These are phyloP conservation scores for Nasua narica DNA, from an alignment of 2,797 vertebrate genomes.

Conservation along the genomic window DNA sequence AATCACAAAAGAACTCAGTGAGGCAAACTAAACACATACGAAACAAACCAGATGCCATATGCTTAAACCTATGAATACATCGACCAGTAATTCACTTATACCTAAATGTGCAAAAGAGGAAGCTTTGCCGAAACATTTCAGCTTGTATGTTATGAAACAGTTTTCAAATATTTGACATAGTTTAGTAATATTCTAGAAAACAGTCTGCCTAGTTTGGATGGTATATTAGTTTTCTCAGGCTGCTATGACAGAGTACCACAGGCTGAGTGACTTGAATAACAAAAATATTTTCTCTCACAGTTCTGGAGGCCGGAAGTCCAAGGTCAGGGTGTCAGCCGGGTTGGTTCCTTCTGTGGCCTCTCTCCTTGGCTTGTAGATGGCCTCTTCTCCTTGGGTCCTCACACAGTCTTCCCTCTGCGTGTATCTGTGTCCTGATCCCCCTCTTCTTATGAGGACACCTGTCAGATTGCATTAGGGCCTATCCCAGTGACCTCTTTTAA, in stretches of 20 bases:
- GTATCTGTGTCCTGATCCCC: background rate
- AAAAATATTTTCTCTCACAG: background rate
- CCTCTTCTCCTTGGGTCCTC: background rate
- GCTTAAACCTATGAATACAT: background rate
- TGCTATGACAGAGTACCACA: accelerated
- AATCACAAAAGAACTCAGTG: background rate
- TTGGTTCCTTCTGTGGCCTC: background rate
- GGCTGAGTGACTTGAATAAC: background rate
- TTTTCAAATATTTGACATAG: slow-evolving; percentile 36
- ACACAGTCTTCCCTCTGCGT: background rate
- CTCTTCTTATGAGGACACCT: background rate
- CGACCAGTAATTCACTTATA: background rate
- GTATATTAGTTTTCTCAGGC: background rate
- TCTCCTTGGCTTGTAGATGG: too few relatives aligned
- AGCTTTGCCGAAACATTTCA: background rate
- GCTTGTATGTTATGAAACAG: slow-evolving; percentile 1
- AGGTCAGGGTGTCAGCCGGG: background rate
- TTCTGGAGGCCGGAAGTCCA: background rate
- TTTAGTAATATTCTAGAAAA: background rate
- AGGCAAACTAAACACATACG: background rate
- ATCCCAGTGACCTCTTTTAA: background rate
- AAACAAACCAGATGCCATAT: background rate
- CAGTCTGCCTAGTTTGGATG: background rate
- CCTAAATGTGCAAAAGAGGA: background rate
- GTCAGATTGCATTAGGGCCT: background rate